phyloP scores from a whole-genome alignment of 2,113 vertebrate species.

The Eretmochelys imbricata region DNA sequence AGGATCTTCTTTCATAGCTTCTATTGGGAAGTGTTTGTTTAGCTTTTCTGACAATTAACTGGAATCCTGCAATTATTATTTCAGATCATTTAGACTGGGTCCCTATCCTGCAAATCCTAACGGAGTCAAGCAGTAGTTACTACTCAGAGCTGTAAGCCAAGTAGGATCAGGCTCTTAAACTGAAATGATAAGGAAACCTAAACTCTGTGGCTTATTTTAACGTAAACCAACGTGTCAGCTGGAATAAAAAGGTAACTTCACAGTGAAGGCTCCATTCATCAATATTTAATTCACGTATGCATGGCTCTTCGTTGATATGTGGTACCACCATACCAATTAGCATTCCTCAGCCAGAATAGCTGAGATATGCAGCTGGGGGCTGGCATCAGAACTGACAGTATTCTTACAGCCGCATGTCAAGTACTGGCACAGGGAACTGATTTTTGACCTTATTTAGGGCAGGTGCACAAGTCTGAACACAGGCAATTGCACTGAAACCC shows the following conservation, averaged over 20 bases:
- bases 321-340: conserved; percentile 32
- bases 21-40: background rate
- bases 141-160: background rate
- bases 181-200: background rate
- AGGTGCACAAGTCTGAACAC: background rate
- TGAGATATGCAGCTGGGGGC: conserved; percentile 25
- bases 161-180: background rate
- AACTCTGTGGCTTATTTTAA: background rate
- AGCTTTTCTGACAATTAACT: background rate
- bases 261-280: background rate
- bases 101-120: background rate
- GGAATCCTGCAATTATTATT: background rate
- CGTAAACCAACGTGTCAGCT: background rate
- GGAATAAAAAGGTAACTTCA: background rate
- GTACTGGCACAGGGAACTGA: background rate
- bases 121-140: background rate
- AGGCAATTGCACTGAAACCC: background rate
- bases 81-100: background rate
- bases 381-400: conserved; percentile 46
- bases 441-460: conserved; percentile 37
- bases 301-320: conserved; percentile 19
- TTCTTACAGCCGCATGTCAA: conserved; percentile 17
- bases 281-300: conserved; percentile 26
- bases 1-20: background rate
- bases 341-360: conserved; percentile 25